Conservation (phyloP, 1,140 invertebrate species). For the Arctopsyche grandis region DNA sequence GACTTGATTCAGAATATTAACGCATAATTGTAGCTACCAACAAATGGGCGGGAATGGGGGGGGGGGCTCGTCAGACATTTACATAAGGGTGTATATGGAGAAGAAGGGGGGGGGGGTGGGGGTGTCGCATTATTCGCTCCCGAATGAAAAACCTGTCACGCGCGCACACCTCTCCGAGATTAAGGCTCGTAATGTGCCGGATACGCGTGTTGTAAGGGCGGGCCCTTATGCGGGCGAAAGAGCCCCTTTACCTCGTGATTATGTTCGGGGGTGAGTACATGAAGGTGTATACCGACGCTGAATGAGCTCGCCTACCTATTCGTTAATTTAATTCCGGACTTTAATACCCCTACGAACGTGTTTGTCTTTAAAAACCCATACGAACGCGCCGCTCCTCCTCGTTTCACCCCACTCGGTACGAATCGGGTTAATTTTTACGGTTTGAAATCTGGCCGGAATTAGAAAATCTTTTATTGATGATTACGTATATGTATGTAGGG, state of each 20-base stretch:
- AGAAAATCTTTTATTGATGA: too few relatives aligned
- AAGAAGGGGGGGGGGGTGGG: not conserved
- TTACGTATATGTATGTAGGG: too few relatives aligned
- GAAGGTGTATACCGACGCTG: not conserved
- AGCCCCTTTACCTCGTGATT: not conserved
- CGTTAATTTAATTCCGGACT: slow-evolving; percentile 1
- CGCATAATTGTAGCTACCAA: too few relatives aligned
- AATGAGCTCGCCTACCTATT: not conserved
- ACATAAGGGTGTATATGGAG: not conserved
- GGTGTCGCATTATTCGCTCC: not conserved
- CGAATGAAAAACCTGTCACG: slow-evolving; percentile 9
- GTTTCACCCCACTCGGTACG: not conserved
- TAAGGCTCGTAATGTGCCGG: slow-evolving; percentile 1
- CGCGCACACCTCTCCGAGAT: not conserved
- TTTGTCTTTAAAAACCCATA: slow-evolving; percentile 4
- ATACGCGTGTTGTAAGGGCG: not conserved
- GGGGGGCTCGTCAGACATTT: not conserved
- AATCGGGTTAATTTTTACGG: not conserved
- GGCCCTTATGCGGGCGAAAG: not conserved
- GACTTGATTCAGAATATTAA: too few relatives aligned
- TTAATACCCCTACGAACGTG: not conserved
- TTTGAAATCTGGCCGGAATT: too few relatives aligned
- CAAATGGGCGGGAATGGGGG: not conserved
- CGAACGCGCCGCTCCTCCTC: not conserved
- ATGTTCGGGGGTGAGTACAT: not conserved